Evolutionary conservation across 2,888 invertebrate genomes (phyloP).

Genomic region (Phyllotreta striolata): DNA sequence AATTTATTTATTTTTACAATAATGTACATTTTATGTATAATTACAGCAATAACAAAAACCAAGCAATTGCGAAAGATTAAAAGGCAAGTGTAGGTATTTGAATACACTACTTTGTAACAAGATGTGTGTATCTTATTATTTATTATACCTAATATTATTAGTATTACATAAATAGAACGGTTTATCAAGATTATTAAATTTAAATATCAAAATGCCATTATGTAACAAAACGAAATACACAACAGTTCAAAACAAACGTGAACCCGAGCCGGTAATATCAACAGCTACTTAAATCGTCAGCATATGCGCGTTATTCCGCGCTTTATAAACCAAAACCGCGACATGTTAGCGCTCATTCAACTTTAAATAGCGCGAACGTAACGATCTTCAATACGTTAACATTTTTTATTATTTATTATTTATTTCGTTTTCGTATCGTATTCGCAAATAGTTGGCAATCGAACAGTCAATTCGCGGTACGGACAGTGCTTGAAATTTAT

Average conservation of each 20-base stretch:
- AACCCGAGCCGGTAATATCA: not conserved
- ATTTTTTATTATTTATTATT: not conserved
- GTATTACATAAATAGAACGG: too few relatives aligned
- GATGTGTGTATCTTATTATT: too few relatives aligned
- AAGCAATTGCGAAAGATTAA: too few relatives aligned
- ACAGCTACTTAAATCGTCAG: not conserved
- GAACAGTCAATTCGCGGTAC: slow-evolving; percentile 1
- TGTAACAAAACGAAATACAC: not conserved
- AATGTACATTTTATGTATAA: too few relatives aligned
- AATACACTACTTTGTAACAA: too few relatives aligned
- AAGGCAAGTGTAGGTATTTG: too few relatives aligned
- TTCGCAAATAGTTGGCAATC: slow-evolving; percentile 2
- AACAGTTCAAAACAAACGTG: slow-evolving; percentile 1
- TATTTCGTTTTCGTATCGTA: not conserved
- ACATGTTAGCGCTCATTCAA: slow-evolving; percentile 4
- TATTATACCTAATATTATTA: too few relatives aligned
- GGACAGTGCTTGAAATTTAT: not conserved
- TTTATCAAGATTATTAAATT: too few relatives aligned
- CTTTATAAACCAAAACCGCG: slow-evolving; percentile 7
- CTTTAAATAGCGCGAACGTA: not conserved
- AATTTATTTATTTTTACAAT: too few relatives aligned
- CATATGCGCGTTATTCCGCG: slow-evolving; percentile 1
- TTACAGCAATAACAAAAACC: too few relatives aligned
- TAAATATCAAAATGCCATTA: too few relatives aligned
- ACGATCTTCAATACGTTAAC: not conserved